These are phyloP conservation scores for Drosophila chauvacae DNA, from an alignment of 1,140 invertebrate species.

Conservation along the genomic window DNA sequence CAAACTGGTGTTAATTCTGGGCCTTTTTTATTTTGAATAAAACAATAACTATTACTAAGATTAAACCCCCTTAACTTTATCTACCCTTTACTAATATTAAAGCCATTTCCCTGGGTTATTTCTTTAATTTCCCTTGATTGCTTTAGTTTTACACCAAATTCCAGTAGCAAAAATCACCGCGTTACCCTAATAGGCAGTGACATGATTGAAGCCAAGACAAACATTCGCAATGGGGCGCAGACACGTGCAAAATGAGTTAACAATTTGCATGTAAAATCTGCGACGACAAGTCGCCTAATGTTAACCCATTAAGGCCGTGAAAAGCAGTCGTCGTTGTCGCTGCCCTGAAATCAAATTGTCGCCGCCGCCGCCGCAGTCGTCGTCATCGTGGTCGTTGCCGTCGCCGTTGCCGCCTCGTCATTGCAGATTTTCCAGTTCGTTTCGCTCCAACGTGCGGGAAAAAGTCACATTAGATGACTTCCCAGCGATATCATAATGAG, in stretches of 20 bases:
- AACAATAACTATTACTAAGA: background rate
- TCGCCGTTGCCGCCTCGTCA: slow-evolving; percentile 50
- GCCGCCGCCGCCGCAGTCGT: slow-evolving; percentile 19
- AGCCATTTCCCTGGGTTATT: background rate
- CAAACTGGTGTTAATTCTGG: too few species aligned
- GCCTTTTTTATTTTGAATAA: too few species aligned
- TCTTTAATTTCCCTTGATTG: slow-evolving; percentile 10
- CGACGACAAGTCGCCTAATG: slow-evolving; percentile 61
- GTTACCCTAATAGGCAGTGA: slow-evolving; percentile 41
- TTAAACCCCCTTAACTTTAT: background rate
- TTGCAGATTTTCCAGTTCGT: slow-evolving; percentile 63
- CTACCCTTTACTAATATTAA: background rate
- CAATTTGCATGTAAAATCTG: slow-evolving; percentile 53
- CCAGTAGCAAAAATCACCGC: slow-evolving; percentile 14
- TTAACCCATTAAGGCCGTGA: slow-evolving; percentile 72
- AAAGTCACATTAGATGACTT: slow-evolving; percentile 74
- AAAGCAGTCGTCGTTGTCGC: slow-evolving; percentile 31
- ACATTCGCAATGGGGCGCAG: slow-evolving; percentile 36
- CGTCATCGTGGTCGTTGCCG: slow-evolving; percentile 7
- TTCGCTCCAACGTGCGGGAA: slow-evolving; percentile 27
- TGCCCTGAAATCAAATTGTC: slow-evolving; percentile 65
- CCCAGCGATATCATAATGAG: slow-evolving; percentile 58
- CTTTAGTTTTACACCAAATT: slow-evolving; percentile 21
- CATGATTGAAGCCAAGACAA: slow-evolving; percentile 43
- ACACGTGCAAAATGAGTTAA: slow-evolving; percentile 60